phyloP scores from a whole-genome alignment of 2,888 invertebrate genomes.

The Oeneis ivallda region DNA sequence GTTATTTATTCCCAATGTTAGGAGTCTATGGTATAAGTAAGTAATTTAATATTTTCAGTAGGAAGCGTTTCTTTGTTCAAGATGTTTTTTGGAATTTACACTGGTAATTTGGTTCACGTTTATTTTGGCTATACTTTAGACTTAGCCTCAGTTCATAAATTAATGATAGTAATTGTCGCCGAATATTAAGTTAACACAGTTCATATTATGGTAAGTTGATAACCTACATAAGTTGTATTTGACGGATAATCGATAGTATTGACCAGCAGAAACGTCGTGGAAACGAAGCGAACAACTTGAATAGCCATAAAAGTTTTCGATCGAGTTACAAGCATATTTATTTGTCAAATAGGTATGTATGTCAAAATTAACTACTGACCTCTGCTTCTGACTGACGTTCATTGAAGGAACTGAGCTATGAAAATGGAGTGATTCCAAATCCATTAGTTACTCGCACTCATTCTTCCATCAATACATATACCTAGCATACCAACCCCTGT shows the following conservation, averaged over 20 bases:
- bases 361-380: no score
- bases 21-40: no score
- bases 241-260: slow-evolving; percentile 53
- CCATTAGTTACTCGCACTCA: no score
- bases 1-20: background rate
- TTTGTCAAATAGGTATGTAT: no score
- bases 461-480: no score
- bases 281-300: slow-evolving; percentile 1
- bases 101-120: no score
- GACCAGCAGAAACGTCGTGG: slow-evolving; percentile 39
- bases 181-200: slow-evolving; percentile 1
- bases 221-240: slow-evolving; percentile 40
- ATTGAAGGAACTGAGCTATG: background rate
- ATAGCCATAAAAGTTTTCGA: background rate
- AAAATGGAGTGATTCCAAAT: background rate
- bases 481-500: background rate
- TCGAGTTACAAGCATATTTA: background rate
- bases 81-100: no score
- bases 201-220: slow-evolving; percentile 29
- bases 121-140: no score
- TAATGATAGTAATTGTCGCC: background rate
- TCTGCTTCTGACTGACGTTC: no score
- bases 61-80: no score
- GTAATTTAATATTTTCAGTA: no score
- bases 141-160: background rate